phyloP scores from a whole-genome alignment of 2,888 invertebrate genomes.

The Agelastica alni region DNA sequence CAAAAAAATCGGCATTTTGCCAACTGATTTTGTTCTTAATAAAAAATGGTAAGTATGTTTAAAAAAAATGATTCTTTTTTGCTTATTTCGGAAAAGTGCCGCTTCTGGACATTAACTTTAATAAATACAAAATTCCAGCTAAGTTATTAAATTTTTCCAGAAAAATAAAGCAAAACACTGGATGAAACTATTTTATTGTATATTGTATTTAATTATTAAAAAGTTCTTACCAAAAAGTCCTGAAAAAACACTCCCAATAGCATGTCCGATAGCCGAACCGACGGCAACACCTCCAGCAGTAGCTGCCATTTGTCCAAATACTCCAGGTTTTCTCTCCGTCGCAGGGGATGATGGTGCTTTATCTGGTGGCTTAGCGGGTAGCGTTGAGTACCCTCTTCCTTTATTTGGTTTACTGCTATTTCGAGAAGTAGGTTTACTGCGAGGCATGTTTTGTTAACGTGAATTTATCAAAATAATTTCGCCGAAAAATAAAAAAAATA shows the following conservation, averaged over 20 bases:
- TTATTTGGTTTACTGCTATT: not conserved
- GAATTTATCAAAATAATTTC: not conserved
- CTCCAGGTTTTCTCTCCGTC: slow-evolving; percentile 78
- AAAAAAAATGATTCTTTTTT: too few species aligned
- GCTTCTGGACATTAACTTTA: too few species aligned
- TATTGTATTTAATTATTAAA: too few species aligned
- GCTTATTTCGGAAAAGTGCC: too few species aligned
- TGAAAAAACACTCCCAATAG: slow-evolving; percentile 65
- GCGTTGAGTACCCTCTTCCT: not conserved
- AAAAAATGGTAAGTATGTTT: too few species aligned
- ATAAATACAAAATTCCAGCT: too few species aligned
- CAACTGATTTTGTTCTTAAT: too few species aligned
- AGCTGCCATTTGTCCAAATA: slow-evolving; percentile 97
- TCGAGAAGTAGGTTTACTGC: not conserved
- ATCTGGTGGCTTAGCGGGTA: slow-evolving; percentile 54
- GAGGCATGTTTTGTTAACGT: not conserved
- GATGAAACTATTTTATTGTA: too few species aligned
- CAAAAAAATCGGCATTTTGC: too few species aligned
- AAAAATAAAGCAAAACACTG: too few species aligned
- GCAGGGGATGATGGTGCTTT: slow-evolving; percentile 61
- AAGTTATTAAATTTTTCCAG: too few species aligned
- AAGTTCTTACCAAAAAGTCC: not conserved
- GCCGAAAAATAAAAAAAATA: too few species aligned
- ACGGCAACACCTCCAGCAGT: slow-evolving; percentile 99
- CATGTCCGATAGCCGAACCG: slow-evolving; percentile 95